Base-by-base conservation (phyloP, 2,797 vertebrate genomes). In the Gymnothorax reevesii region DNA sequence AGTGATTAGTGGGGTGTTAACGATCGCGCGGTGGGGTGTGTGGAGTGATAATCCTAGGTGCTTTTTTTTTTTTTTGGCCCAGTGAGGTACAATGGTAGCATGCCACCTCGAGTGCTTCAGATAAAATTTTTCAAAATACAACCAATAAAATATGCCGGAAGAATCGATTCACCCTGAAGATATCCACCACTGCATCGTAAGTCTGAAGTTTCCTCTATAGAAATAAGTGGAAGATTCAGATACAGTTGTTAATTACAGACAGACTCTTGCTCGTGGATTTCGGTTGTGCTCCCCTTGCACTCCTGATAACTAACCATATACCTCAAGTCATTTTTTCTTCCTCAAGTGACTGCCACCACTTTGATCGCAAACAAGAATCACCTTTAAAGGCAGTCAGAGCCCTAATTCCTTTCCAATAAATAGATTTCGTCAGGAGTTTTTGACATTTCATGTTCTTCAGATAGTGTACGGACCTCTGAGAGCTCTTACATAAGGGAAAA, bases 1-100 rank as follows among this genome's bases (percentile, higher is more conserved):
- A 91, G 90, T 95, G 94, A 95, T 95, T 93, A 95, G 91, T 91
- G 89, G 92, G 87, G 92, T 91, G 92, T 91, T 90, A 85, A 82
- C 82, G 86, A 90, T 91, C 92, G 87, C 88, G 75, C 82, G 88
- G 85, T 86, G 33, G 60, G 66, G 75, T 77, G 88, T 77, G 88
- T 89, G 73, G 84, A 77, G 25, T 54, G 15, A 93, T 94, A 93
- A 94, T 92, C 90, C 87, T 89, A 91, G 88, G 88, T 91, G 90
- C 82, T 42, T 42, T 42, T 42, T 42, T 42, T 42, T 88, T 84
- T 57, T 42, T 69, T 62, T 80, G 89, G 86, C 82, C 85, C 66
- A 20, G 83, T 86, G 88, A 88, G 42, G 86, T 69, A 64, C 52
- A 3, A 10, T 59, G 55, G 25, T 33, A 52, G 17, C 13, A 12